phyloP scores from a whole-genome alignment of 2,113 vertebrate species.

The Marcusenius ussheri region DNA sequence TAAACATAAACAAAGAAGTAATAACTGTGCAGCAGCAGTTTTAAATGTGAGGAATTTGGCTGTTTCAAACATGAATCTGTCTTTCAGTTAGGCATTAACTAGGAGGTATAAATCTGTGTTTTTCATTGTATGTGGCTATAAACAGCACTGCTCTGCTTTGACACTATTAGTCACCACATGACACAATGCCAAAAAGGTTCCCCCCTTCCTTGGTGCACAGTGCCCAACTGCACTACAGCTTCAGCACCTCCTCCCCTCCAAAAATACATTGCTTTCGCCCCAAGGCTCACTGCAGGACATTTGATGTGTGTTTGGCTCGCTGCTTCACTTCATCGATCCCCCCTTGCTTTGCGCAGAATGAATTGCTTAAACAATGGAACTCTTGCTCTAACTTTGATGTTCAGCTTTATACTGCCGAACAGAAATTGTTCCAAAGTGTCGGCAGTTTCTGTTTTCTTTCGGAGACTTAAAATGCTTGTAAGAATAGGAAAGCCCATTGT shows the following conservation, averaged over 20 bases:
- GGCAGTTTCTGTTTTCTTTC: neutral
- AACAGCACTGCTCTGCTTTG: neutral
- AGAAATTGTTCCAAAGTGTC: neutral
- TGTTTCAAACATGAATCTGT: neutral
- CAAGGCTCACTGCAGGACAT: neutral
- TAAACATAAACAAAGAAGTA: neutral
- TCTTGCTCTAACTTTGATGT: neutral
- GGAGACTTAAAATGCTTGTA: neutral
- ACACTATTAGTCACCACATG: neutral
- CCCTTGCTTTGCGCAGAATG: neutral
- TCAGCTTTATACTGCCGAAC: neutral
- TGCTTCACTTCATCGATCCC: neutral
- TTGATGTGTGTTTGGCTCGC: neutral
- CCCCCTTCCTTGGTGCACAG: neutral
- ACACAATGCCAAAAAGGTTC: neutral
- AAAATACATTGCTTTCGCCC: neutral
- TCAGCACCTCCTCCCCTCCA: neutral
- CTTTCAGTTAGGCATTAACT: neutral
- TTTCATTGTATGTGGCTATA: neutral
- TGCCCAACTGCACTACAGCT: neutral
- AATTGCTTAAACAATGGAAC: neutral
- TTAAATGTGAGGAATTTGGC: neutral
- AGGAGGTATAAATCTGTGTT: neutral
- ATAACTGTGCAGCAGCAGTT: neutral
- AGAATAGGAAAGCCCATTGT: neutral